These are phyloP conservation scores for Isotomurus palustris DNA, from an alignment of 2,888 invertebrate genomes.

Conservation along the genomic window DNA sequence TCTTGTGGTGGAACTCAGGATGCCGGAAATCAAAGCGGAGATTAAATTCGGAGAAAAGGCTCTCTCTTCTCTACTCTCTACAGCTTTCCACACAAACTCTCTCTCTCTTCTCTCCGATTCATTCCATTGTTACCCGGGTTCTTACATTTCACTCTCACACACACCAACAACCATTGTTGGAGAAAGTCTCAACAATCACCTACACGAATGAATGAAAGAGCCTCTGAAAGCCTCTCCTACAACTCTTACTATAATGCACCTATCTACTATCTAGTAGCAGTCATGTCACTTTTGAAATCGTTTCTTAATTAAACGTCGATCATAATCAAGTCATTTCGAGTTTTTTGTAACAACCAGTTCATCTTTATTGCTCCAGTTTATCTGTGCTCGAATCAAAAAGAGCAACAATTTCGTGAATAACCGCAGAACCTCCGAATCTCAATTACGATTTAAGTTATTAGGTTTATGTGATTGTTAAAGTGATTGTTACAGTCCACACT, in stretches of 20 bases:
- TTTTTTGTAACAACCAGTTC: too few species aligned
- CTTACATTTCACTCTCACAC: neutral
- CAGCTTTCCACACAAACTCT: neutral
- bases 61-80: neutral
- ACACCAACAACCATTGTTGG: neutral
- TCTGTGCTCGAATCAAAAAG: too few species aligned
- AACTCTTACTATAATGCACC: too few species aligned
- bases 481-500: too few species aligned
- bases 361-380: too few species aligned
- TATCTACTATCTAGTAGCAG: too few species aligned
- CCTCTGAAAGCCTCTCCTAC: neutral
- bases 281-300: too few species aligned
- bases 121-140: neutral
- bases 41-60: slow-evolving; percentile 32
- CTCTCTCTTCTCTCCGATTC: neutral
- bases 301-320: too few species aligned
- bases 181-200: neutral
- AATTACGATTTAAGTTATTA: too few species aligned
- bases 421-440: too few species aligned
- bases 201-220: neutral
- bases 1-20: slow-evolving; percentile 12
- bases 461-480: too few species aligned
- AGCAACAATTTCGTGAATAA: too few species aligned
- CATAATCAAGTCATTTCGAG: neutral
- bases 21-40: slow-evolving; percentile 39